Evolutionary conservation across 2,888 invertebrate species (phyloP).

Genomic region (Microplitis deprimator): DNA sequence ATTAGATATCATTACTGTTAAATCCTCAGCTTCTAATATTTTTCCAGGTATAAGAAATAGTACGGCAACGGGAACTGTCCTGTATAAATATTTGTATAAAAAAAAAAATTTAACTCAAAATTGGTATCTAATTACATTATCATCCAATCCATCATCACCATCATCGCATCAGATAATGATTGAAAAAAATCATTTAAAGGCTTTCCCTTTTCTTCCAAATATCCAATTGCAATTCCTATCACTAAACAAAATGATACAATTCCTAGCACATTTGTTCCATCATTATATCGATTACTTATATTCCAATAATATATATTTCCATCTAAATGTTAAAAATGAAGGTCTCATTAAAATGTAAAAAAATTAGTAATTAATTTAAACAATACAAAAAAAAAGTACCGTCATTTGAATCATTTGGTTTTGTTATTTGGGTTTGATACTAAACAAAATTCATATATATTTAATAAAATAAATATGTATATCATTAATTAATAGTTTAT

Average conservation of each 20-base stretch:
- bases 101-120: conserved; percentile 36
- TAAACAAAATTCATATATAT: conserved; percentile 57
- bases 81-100: conserved; percentile 64
- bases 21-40: conserved; percentile 90
- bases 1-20: conserved; percentile 85
- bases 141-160: conserved; percentile 94
- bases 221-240: conserved; percentile 89
- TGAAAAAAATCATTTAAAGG: conserved; percentile 89
- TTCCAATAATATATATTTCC: conserved; percentile 73
- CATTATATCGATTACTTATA: conserved; percentile 79
- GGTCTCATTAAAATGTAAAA: conserved; percentile 12
- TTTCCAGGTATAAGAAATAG: conserved; percentile 91
- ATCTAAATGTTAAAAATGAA: neutral
- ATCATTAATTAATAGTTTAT: neutral
- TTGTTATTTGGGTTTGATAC: conserved; percentile 75
- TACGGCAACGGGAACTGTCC: conserved; percentile 90
- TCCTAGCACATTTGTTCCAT: conserved; percentile 88
- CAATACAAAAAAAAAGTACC: conserved; percentile 47
- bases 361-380: conserved; percentile 2
- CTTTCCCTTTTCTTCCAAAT: conserved; percentile 83
- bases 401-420: conserved; percentile 64
- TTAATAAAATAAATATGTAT: conserved; percentile 3
- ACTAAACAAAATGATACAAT: conserved; percentile 87
- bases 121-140: conserved; percentile 80
- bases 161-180: conserved; percentile 89